Conservation (phyloP, 2,888 invertebrate species). For the Sipha maydis region DNA sequence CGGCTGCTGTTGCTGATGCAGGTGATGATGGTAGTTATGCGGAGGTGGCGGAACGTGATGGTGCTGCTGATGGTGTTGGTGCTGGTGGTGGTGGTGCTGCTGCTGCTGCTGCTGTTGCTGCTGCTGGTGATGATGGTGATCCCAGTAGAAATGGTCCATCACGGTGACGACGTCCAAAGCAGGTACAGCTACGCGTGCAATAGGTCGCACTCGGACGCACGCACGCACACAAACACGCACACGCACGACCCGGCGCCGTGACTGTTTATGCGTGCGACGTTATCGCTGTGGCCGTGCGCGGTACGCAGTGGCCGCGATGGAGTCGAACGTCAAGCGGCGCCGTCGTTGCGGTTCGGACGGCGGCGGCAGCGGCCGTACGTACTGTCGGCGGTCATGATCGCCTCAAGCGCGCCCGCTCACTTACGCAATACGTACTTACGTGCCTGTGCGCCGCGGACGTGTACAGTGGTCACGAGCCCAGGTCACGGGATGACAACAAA, state of each 20-base stretch:
- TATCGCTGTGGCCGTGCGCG: neutral
- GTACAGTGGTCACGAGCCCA: neutral
- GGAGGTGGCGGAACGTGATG: conserved; percentile 4
- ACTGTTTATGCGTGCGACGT: neutral
- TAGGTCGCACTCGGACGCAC: too few relatives aligned
- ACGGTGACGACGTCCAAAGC: neutral
- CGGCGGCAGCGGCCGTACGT: neutral
- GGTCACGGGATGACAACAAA: neutral
- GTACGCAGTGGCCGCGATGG: neutral
- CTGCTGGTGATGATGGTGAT: conserved; percentile 47
- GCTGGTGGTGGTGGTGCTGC: conserved; percentile 8
- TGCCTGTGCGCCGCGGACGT: too few relatives aligned
- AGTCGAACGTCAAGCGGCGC: neutral
- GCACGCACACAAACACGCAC: too few relatives aligned
- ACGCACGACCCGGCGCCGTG: neutral
- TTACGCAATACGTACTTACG: neutral
- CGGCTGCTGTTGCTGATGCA: neutral
- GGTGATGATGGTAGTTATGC: conserved; percentile 43
- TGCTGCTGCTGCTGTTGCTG: neutral
- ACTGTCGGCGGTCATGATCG: neutral
- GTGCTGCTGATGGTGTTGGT: neutral
- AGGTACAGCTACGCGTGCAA: too few relatives aligned
- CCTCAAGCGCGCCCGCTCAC: neutral
- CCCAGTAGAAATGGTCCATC: conserved; percentile 58
- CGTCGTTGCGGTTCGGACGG: neutral